Evolutionary conservation across 2,797 vertebrate species (phyloP), one percentile per base, ranked within the genome.

Genomic region (Eleutherodactylus coqui): DNA sequence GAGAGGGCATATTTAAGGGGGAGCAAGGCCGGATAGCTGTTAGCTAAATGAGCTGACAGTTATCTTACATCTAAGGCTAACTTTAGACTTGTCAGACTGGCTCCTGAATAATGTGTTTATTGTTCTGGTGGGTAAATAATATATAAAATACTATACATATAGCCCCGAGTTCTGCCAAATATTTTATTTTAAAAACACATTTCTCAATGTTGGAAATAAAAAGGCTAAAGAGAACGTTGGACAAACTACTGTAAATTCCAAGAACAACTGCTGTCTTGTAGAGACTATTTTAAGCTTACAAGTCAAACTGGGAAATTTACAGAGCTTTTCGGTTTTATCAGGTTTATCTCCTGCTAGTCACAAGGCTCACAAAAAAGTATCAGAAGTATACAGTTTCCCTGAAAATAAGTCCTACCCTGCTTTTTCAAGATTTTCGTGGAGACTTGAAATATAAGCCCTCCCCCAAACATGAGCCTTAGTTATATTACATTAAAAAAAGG

Each of bases 21-120:
- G 41, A 27, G 13, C 69, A 41, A 38, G 69, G 19, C 9, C n/a
- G 69, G 36, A 24, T 43, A 24, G 69, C 38, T 41, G 36, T n/a
- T 41, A 43, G 24, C 5, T 14, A 41, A 73, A 45, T 73, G 70
- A 73, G 41, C 38, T 0, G 41, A 73, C 70, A 73, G 24, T 73
- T 45, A n/a, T 45, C 38, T 73, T 17, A 45, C n/a, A 45, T 73
- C 70, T 43, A 13, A 10, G 7, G 70, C 70, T 41, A 73, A 43
- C 70, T 43, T 27, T 29, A 62, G 77, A 79, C 77, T 45, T 29
- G 77, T 70, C 80, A 82, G 80, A 69, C 58, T 36, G 62, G 79
- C 60, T 81, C 29, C n/a, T 51, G 79, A 67, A 45, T 24, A 45
- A 47, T 69, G 41, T 36, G 29, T 69, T 81, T 81, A 81, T 81